These are phyloP conservation scores for Schrankia costaestrigalis DNA, from an alignment of 2,888 invertebrate genomes.

Conservation along the genomic window DNA sequence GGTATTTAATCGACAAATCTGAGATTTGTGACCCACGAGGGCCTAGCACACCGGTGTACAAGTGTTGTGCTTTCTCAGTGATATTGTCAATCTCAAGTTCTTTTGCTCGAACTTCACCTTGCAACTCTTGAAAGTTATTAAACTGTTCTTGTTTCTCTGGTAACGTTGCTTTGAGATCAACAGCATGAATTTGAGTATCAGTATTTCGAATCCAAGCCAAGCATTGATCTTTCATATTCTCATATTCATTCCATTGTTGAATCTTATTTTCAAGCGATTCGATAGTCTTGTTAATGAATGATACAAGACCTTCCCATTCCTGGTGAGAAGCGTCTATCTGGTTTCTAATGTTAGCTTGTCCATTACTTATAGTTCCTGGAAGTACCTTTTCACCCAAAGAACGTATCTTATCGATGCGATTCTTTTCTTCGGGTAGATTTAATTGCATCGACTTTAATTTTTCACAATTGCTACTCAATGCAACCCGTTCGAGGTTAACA, in stretches of 20 bases:
- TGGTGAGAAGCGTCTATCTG: constrained; percentile 94
- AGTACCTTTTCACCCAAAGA: constrained; percentile 93
- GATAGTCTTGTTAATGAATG: constrained; percentile 88
- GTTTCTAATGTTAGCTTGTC: constrained; percentile 91
- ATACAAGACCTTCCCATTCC: constrained; percentile 92
- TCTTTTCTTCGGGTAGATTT: constrained; percentile 92
- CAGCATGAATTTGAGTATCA: constrained; percentile 92
- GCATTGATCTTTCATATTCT: constrained; percentile 91
- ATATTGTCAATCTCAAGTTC: constrained; percentile 96
- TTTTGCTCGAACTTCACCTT: constrained; percentile 94
- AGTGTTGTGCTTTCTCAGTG: constrained; percentile 92
- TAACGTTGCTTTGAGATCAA: constrained; percentile 91
- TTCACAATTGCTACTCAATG: constrained; percentile 92
- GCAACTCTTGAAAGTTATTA: constrained; percentile 87
- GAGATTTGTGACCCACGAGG: constrained; percentile 91
- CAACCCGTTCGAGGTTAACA: constrained; percentile 89
- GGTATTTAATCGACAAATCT: constrained; percentile 95
- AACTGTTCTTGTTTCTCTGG: constrained; percentile 92
- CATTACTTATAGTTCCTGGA: constrained; percentile 90
- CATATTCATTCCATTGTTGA: constrained; percentile 95
- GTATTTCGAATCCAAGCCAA: constrained; percentile 93
- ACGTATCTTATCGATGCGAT: constrained; percentile 89
- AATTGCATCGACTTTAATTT: constrained; percentile 89
- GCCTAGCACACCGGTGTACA: constrained; percentile 87
- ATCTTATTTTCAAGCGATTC: constrained; percentile 90